Percentiles rank a stretch among this genome's conserved stretches.
phyloP scores from a whole-genome alignment of 2,797 vertebrate genomes.

The Esox lucius region DNA sequence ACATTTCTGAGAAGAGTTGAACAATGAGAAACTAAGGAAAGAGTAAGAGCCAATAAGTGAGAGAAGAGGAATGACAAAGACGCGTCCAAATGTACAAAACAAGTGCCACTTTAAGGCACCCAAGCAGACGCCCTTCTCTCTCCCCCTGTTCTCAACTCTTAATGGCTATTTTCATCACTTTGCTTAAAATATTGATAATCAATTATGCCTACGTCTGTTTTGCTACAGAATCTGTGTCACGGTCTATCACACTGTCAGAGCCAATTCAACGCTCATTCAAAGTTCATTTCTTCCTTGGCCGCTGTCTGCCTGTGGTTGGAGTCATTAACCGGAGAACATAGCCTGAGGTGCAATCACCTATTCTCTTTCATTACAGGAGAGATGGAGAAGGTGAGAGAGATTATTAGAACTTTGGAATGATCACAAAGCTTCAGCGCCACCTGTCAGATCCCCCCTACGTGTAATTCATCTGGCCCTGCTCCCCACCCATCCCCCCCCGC shows the following conservation, averaged over 20 bases:
- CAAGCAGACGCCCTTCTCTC: conserved; percentile 13
- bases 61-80: background rate
- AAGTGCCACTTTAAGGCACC: conserved; percentile 47
- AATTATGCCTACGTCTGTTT: conserved; percentile 99
- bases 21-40: conserved; percentile 19
- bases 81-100: conserved; percentile 36
- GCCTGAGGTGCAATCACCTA: conserved; percentile 99
- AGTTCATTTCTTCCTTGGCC: conserved; percentile 87
- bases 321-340: conserved; percentile 89
- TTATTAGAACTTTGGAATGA: conserved; percentile 99
- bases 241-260: conserved; percentile 96
- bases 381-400: conserved; percentile 99
- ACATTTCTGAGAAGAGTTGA: conserved; percentile 10
- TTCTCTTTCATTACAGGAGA: conserved; percentile 99
- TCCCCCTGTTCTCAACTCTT: conserved; percentile 81
- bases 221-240: conserved; percentile 96
- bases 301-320: conserved; percentile 82
- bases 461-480: conserved; percentile 95
- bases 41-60: background rate
- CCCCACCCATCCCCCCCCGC: conserved; percentile 28
- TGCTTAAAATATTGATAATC: conserved; percentile 99
- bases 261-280: conserved; percentile 94
- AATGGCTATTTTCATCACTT: conserved; percentile 99
- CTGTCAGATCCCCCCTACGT: conserved; percentile 99
- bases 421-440: conserved; percentile 98